Base-by-base conservation (phyloP, 2,888 invertebrate genomes). In the Smittia aterrima region DNA sequence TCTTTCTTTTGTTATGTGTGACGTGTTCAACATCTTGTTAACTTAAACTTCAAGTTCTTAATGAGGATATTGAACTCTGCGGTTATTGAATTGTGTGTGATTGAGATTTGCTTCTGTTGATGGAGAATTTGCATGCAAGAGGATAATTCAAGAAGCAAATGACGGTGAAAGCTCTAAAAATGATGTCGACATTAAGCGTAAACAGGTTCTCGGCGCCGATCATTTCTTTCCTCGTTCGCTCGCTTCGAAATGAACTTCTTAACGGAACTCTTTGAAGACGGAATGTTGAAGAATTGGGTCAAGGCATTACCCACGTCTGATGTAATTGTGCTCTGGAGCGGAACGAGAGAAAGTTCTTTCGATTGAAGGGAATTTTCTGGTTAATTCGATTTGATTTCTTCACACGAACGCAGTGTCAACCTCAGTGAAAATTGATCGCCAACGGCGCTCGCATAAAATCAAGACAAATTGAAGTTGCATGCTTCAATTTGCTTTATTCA, bases 291-390 rank as follows among this genome's bases (percentile, higher is more conserved):
- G 47, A 47, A 47, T 47, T 47, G 47, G 16, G 47, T 47, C 47
- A 47, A 47, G 47, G 47, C 16, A 47, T 16, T 47, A 11, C n/a
- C 47, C 47, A 47, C 47, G 47, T 47, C 47, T 47, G 47, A 47
- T 16, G 47, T 16, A 47, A 47, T 32, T 32, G 32, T 32, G 4
- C 32, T 3, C 47, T 47, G 47, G 47, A 13, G 47, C 16, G 47
- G 47, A 47, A 47, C 47, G 47, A 47, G 47, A 47, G 47, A 47
- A 47, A 47, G 47, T 47, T 32, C 32, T 32, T 32, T 32, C 32
- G 32, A 9, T 32, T 32, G 32, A n/a, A n/a, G n/a, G 32, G 32
- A 32, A 32, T 32, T 32, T 32, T 32, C 32, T 32, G 4, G 32
- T 9, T 32, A 32, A 32, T 32, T 32, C 32, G 32, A 32, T 32